Base-by-base conservation (phyloP, 2,113 vertebrate species). In the Scomber japonicus region DNA sequence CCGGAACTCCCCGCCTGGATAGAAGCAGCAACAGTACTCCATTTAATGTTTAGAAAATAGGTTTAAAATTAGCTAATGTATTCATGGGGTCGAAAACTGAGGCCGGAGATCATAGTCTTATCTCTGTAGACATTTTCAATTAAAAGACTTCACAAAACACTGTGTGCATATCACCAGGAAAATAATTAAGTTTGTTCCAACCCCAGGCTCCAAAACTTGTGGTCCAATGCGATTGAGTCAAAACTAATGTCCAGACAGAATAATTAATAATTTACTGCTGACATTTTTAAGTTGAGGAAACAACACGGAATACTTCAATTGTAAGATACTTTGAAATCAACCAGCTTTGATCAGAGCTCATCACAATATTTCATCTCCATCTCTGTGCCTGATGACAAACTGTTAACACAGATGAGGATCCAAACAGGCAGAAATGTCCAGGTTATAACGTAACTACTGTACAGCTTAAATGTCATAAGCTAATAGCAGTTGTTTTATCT, bases 71-170 rank as follows among this genome's bases (percentile, higher is more conserved):
- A 71, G 19, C 51, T 65, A 12, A 27, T 70, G n/a, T 19, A 21
- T 68, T 11, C 40, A 55, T 40, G 48, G 44, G 30, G 3, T 16
- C 74, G 24, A 61, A 77, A 83, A 66, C 51, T 56, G 8, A 49
- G 50, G 21, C 48, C 46, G 65, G 56, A 70, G 57, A 69, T 73
- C 56, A 56, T n/a, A 21, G 40, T 80, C n/a, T 71, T 67, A 80
- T 77, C 56, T 72, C 31, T 27, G 21, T 21, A 35, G 57, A 21
- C 13, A 30, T 54, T 86, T 82, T 72, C 49, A 69, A 76, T 83
- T 66, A 76, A 60, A 71, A 63, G 14, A 67, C 50, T 10, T 30
- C 24, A 21, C 21, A 21, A 21, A 21, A 21, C 21, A 21, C 21
- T 21, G 0, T 21, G 53, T 13, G 55, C 40, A 48, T 16, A 60